These are phyloP conservation scores for Dreissena polymorpha DNA, from an alignment of 1,140 invertebrate genomes.

Conservation along the genomic window DNA sequence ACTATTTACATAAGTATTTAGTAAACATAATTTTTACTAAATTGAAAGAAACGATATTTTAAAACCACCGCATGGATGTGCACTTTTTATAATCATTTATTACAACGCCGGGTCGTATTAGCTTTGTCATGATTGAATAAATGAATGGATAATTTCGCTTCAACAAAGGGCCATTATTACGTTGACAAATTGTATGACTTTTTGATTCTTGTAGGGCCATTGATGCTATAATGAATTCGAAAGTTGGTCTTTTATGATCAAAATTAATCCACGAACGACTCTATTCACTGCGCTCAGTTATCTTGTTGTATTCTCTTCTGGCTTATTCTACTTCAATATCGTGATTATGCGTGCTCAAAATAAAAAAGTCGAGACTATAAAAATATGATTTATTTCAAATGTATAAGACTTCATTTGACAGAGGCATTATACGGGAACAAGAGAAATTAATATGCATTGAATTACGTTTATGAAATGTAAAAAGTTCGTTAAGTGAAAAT, in stretches of 20 bases:
- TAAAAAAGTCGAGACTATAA: constrained; percentile 50
- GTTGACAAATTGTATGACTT: constrained; percentile 49
- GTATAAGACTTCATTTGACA: constrained; percentile 37
- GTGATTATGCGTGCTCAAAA: constrained; percentile 39
- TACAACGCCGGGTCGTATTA: no score
- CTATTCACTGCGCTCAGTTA: constrained; percentile 30
- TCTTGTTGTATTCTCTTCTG: neutral
- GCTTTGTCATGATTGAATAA: no score
- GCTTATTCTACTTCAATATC: neutral
- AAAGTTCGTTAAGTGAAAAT: constrained; percentile 36
- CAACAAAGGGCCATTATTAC: constrained; percentile 29
- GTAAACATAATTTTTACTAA: no score
- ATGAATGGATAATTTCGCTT: neutral
- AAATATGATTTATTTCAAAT: constrained; percentile 47
- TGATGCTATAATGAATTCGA: constrained; percentile 43
- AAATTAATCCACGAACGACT: constrained; percentile 22
- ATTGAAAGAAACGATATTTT: no score
- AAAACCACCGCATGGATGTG: no score
- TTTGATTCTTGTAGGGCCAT: constrained; percentile 48
- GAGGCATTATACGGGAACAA: constrained; percentile 26
- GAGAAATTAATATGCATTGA: constrained; percentile 50
- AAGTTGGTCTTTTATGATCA: constrained; percentile 35
- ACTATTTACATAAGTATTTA: no score
- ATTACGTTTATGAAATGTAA: constrained; percentile 26
- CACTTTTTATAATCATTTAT: no score